Conservation (phyloP, 2,888 invertebrate genomes). For the Dynastes maya region DNA sequence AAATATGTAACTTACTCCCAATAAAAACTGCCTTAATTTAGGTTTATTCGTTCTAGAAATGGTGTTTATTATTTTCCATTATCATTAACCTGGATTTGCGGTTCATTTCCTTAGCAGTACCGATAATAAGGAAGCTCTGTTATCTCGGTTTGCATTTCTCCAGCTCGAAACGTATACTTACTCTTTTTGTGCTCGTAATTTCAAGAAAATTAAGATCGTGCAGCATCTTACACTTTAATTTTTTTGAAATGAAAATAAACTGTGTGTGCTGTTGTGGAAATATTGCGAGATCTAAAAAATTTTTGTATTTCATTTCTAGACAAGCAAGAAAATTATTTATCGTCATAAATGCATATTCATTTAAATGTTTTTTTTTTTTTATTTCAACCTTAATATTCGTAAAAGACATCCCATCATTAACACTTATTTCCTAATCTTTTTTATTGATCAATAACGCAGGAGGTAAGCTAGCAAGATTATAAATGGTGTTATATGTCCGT, state of each 20-base stretch:
- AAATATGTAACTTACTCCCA: neutral
- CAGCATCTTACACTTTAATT: neutral
- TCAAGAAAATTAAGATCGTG: neutral
- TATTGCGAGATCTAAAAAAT: neutral
- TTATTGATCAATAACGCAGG: neutral
- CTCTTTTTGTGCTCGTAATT: neutral
- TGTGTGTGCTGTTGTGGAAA: neutral
- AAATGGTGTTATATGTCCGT: neutral
- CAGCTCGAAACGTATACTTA: neutral
- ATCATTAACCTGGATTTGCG: constrained; percentile 4
- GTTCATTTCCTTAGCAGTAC: neutral
- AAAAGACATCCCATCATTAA: neutral
- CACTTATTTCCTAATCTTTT: neutral
- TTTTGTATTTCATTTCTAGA: neutral
- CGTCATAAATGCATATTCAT: neutral
- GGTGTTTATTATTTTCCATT: constrained; percentile 1
- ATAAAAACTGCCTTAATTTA: neutral
- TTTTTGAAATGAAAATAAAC: neutral
- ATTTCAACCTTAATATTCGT: too few relatives aligned
- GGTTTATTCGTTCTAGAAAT: neutral
- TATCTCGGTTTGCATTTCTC: neutral
- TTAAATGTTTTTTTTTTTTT: neutral
- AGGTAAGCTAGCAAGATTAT: neutral
- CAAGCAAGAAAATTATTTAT: neutral
- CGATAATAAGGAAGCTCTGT: neutral